These are phyloP conservation scores for Andrena trimmerana DNA, from an alignment of 2,888 invertebrate genomes.

Conservation along the genomic window DNA sequence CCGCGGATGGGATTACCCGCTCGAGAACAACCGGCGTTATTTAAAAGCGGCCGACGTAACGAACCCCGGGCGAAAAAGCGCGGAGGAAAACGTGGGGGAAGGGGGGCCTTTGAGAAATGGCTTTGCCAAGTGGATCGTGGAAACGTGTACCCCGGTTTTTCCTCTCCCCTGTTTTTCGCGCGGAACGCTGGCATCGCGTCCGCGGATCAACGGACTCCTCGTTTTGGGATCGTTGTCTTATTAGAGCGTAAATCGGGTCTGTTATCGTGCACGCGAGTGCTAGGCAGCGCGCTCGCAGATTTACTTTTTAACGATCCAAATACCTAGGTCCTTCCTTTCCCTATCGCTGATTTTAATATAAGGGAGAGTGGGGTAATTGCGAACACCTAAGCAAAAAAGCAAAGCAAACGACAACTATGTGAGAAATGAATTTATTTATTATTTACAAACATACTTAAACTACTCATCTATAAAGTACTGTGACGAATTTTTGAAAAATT, in stretches of 20 bases:
- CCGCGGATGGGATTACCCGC: constrained; percentile 47
- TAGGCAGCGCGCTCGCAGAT: background rate
- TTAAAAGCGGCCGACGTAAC: constrained; percentile 49
- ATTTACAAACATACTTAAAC: no score
- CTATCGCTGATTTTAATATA: no score
- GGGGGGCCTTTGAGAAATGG: constrained; percentile 29
- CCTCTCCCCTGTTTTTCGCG: background rate
- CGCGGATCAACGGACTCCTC: constrained; percentile 22
- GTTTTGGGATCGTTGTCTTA: constrained; percentile 14
- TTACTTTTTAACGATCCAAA: background rate
- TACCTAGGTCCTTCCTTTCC: no score
- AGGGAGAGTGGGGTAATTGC: no score
- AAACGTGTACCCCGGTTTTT: constrained; percentile 16
- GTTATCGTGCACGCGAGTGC: background rate
- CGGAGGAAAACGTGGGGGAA: background rate
- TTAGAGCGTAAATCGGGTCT: background rate
- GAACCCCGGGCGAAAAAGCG: constrained; percentile 39
- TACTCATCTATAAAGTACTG: no score
- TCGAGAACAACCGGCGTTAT: constrained; percentile 42
- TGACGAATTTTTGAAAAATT: no score
- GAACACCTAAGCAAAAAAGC: no score
- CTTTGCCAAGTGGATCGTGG: constrained; percentile 47
- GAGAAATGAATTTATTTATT: no score
- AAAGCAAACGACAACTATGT: no score
- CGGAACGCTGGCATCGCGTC: constrained; percentile 26